Evolutionary conservation across 2,797 vertebrate genomes (phyloP).

Genomic region (Phoebastria nigripes): DNA sequence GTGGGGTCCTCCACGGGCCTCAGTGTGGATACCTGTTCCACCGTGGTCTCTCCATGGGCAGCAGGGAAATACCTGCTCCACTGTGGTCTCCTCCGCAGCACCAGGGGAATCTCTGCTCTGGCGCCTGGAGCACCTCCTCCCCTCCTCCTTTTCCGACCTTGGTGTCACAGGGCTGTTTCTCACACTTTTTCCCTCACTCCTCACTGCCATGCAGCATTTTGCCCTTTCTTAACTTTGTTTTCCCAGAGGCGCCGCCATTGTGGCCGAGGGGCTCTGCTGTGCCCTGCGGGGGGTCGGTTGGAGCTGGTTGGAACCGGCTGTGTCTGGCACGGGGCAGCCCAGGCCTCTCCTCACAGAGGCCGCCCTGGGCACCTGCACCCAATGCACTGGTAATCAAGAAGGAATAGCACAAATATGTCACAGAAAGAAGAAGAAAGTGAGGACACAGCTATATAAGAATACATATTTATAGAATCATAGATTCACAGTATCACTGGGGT

Average conservation of each 20-base stretch:
- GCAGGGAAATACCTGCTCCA: background rate
- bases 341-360: background rate
- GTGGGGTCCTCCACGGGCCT: background rate
- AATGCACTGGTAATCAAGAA: background rate
- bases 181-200: too few species aligned
- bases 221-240: background rate
- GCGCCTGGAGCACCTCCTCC: background rate
- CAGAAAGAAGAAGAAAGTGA: background rate
- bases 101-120: background rate
- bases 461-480: background rate
- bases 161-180: background rate
- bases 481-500: background rate
- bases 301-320: background rate
- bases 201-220: background rate
- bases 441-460: background rate
- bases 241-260: rapidly evolving
- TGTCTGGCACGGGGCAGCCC: rapidly evolving
- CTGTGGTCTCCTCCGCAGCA: rapidly evolving
- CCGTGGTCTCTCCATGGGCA: background rate
- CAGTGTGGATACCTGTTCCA: background rate
- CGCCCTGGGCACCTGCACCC: too few species aligned
- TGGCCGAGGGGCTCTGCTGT: rapidly evolving
- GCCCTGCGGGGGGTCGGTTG: rapidly evolving
- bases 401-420: background rate
- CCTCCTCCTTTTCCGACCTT: rapidly evolving